Base-by-base conservation (phyloP, 2,888 invertebrate genomes). In the Tipula confusa region DNA sequence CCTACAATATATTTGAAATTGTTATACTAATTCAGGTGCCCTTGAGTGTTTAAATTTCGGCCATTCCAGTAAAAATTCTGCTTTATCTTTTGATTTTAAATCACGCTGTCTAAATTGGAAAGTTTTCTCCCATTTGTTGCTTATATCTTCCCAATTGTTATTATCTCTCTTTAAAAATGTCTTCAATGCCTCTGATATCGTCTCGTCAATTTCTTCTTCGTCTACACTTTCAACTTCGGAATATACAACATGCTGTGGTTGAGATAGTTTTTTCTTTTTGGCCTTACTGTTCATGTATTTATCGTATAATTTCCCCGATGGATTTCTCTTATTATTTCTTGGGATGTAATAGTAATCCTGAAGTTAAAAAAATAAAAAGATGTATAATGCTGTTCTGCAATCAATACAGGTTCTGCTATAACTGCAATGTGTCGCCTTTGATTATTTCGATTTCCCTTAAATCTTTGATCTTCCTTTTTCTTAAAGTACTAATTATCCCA, bases 101-200 rank as follows among this genome's bases (percentile, higher is more conserved):
- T 83, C 80, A 13, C 18, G n/a, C 29, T 81, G 83, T 36, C 80
- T 79, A 2, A 36, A 38, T 15, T 2, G 13, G 43, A 83, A 83
- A 13, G 83, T 83, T 38, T 83, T 83, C 43, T 83, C 43, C 81
- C 83, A 83, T 36, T 43, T 83, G 15, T 83, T 33, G 24, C 83
- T 79, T 15, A 79, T 11, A 2, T 31, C 79, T 11, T 13, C 79
- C 79, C 83, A 83, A 28, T 83, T 24, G 3, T 79, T 15, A 64
- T 13, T 33, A 11, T 83, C 38, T 33, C 83, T 79, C 13, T 33
- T 29, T 24, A 83, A 29, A 5, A 13, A 24, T 11, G 18, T 36
- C 79, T 83, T 83, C 18, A 83, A 7, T 1, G 83, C 83, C 13
- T 15, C 29, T 18, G 83, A 29, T 33, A 83, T 79, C 15, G 83